Conservation (phyloP, 1,140 invertebrate genomes). For the Dinoponera quadriceps region DNA sequence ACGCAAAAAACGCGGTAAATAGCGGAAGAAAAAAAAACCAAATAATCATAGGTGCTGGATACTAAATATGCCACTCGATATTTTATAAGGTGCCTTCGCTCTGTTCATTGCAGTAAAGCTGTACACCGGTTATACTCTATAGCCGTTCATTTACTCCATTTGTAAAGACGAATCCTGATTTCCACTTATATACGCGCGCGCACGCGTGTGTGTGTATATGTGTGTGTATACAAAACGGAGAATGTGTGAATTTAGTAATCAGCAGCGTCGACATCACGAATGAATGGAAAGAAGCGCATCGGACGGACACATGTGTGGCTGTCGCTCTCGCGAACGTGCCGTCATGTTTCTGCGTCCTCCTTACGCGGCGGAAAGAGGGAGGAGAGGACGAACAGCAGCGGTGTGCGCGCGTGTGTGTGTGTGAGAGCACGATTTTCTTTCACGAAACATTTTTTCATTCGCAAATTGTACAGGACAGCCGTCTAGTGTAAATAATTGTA, state of each 20-base stretch:
- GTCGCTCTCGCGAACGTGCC: constrained; percentile 13
- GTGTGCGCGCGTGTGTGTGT: no score
- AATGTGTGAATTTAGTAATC: constrained; percentile 6
- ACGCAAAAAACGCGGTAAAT: constrained; percentile 12
- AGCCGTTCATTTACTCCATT: constrained; percentile 38
- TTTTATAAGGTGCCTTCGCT: constrained; percentile 68
- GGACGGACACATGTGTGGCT: not conserved
- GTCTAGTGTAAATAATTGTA: no score
- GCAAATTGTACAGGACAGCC: no score
- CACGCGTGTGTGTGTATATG: not conserved
- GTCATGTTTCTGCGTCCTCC: not conserved
- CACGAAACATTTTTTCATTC: no score
- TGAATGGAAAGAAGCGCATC: not conserved
- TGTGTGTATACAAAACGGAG: not conserved
- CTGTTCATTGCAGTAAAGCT: constrained; percentile 55
- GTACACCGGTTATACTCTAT: constrained; percentile 14
- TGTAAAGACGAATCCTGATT: constrained; percentile 47
- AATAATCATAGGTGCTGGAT: constrained; percentile 60
- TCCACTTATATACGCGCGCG: not conserved
- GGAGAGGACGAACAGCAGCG: not conserved
- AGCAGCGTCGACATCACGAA: not conserved
- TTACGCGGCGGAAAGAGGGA: not conserved
- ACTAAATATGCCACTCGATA: constrained; percentile 39
- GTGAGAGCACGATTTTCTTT: no score
- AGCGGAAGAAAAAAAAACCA: constrained; percentile 35